These are phyloP conservation scores for Ctenosaura bakeri DNA, from an alignment of 2,797 vertebrate genomes.

Conservation along the genomic window DNA sequence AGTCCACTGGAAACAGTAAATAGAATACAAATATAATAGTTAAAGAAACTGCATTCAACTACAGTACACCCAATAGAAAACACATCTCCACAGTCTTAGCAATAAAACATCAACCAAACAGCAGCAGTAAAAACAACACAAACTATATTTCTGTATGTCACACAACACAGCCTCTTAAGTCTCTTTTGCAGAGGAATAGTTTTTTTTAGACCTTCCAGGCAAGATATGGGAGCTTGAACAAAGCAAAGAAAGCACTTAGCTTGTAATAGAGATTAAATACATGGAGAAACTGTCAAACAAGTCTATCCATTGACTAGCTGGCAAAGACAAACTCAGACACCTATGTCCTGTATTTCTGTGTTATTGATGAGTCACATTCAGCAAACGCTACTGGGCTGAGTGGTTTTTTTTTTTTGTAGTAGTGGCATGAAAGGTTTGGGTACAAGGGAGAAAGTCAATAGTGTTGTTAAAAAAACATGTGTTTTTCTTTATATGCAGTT, in stretches of 20 bases:
- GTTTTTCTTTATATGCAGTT: background rate
- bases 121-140: background rate
- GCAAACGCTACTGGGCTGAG: constrained; percentile 63
- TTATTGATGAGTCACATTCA: constrained; percentile 74
- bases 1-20: too few species aligned
- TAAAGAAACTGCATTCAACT: too few species aligned
- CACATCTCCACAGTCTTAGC: background rate
- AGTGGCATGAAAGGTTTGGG: constrained; percentile 25
- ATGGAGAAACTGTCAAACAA: constrained; percentile 51
- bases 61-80: background rate
- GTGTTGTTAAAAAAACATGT: constrained; percentile 38
- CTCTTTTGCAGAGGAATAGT: constrained; percentile 25
- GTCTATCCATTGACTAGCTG: constrained; percentile 65
- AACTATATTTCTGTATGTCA: background rate
- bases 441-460: constrained; percentile 57
- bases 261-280: constrained; percentile 55
- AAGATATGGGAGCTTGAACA: constrained; percentile 26
- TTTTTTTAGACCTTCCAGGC: constrained; percentile 24
- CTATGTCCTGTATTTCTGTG: constrained; percentile 71
- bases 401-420: constrained; percentile 65
- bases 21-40: too few species aligned
- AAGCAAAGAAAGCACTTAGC: constrained; percentile 42
- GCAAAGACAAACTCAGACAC: constrained; percentile 68
- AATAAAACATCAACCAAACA: background rate
- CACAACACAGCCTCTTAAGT: constrained; percentile 21